Percentiles rank a stretch among this genome's conserved stretches.
These are phyloP conservation scores for Brachypodius melanocephalos DNA, from an alignment of 2,113 vertebrate genomes.

Conservation along the genomic window DNA sequence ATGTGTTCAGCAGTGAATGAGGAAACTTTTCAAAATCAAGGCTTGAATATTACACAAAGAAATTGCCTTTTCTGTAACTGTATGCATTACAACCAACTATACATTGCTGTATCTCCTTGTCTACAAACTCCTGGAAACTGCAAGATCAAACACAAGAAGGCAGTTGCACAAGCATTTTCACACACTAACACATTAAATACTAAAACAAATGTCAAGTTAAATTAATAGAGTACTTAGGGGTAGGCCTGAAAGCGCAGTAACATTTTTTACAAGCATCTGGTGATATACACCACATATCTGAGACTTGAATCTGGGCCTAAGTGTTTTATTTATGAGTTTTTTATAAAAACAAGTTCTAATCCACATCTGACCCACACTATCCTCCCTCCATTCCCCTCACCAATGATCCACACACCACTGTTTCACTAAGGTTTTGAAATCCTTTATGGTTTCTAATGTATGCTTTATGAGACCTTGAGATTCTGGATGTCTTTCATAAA, in stretches of 20 bases:
- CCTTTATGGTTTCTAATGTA: not conserved
- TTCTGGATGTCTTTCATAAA: not conserved
- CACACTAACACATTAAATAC: conserved; percentile 32
- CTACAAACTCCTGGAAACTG: not conserved
- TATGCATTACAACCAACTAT: not conserved
- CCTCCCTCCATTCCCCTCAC: not conserved
- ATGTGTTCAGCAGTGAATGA: not conserved
- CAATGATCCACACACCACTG: not conserved
- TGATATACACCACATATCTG: conserved; percentile 33
- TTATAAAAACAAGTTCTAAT: conserved; percentile 56
- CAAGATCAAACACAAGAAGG: not conserved
- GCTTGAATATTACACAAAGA: not conserved
- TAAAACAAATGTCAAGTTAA: conserved; percentile 49
- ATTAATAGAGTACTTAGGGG: conserved; percentile 50
- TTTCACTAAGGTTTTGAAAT: not conserved
- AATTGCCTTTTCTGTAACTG: not conserved
- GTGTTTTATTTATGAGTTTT: conserved; percentile 64
- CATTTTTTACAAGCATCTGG: conserved; percentile 65
- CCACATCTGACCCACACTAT: conserved; percentile 46
- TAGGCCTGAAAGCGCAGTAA: conserved; percentile 41
- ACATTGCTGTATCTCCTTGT: not conserved
- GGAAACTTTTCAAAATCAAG: not conserved
- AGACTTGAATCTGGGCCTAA: conserved; percentile 33
- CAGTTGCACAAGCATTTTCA: conserved; percentile 26
- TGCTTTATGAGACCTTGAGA: not conserved